Evolutionary conservation across 2,797 vertebrate genomes (phyloP), one percentile per base, ranked within the genome.

Genomic region (Coranthus polyacanthus): DNA sequence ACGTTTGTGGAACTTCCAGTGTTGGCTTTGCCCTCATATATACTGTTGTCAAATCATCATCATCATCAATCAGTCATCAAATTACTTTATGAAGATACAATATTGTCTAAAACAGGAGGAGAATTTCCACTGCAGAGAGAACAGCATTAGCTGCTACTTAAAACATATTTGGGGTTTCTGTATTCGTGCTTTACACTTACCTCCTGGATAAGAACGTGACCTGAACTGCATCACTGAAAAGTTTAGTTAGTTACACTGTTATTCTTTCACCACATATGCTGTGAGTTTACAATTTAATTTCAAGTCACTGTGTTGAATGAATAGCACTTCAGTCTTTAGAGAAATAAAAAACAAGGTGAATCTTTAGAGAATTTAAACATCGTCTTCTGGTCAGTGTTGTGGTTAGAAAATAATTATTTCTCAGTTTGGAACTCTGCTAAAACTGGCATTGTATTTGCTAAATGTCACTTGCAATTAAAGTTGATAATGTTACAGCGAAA

Each of bases 381-480:
- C 80, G 81, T 72, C 74, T 79, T 62, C 68, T 81, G 72, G 79
- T 88, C 85, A 86, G 68, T 89, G 87, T 88, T 86, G 79, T 64
- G 80, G 70, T 79, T 76, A 65, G 69, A 81, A 86, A 88, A 88
- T 89, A 84, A 92, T 90, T 82, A 88, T 89, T 88, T 89, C 87
- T 81, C 87, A 81, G 81, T 76, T 74, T 74, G 70, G 55, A 78
- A 81, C 80, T 81, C 42, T 26, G 78, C 64, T 85, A 91, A 92
- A 88, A 85, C 76, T 82, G 88, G 62, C 90, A 78, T 90, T 88
- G 91, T 94, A 89, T 93, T 93, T 88, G 81, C 71, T 90, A 93
- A 94, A 94, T 94, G 92, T 94, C 93, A 94, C 87, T 91, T 69
- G 89, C 90, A 94, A 95, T 95, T 94, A 93, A 92, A 92, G 85